Percentiles rank a stretch among this genome's conserved stretches.
Evolutionary conservation across 2,113 vertebrate genomes (phyloP).

Genomic region (Mus spicilegus): DNA sequence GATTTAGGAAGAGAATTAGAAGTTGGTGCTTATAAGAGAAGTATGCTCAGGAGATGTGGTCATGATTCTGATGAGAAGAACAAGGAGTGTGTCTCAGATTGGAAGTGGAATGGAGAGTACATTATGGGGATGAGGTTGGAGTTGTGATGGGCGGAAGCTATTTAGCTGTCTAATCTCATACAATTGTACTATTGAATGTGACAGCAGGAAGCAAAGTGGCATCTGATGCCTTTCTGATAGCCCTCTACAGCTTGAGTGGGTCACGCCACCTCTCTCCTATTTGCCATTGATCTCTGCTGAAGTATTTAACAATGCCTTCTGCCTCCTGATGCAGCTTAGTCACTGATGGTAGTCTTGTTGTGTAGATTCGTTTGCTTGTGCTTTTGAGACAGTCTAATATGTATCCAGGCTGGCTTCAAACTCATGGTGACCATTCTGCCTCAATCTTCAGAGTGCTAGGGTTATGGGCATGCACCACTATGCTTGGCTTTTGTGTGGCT

Average conservation of each 20-base stretch:
- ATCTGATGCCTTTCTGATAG: not conserved
- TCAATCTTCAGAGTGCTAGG: not conserved
- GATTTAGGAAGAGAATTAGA: not conserved
- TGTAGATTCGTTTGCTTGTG: not conserved
- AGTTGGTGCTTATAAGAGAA: not conserved
- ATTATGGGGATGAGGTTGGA: not conserved
- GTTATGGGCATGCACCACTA: not conserved
- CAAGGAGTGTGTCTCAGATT: not conserved
- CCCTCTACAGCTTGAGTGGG: not conserved
- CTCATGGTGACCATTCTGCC: not conserved
- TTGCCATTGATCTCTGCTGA: slow-evolving; percentile 18
- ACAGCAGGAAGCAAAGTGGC: slow-evolving; percentile 55
- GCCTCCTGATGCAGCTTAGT: not conserved
- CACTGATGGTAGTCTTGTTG: not conserved
- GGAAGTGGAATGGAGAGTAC: not conserved
- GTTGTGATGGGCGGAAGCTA: not conserved
- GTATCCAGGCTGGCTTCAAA: not conserved
- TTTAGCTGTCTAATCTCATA: slow-evolving; percentile 46
- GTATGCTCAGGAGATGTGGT: not conserved
- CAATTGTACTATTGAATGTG: slow-evolving; percentile 36
- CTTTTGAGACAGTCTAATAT: not conserved
- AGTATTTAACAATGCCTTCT: not conserved
- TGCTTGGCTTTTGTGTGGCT: not conserved
- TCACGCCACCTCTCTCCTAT: not conserved
- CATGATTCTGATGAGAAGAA: not conserved